Conservation (phyloP, 2,113 vertebrate species). For the Tachysurus fulvidraco region DNA sequence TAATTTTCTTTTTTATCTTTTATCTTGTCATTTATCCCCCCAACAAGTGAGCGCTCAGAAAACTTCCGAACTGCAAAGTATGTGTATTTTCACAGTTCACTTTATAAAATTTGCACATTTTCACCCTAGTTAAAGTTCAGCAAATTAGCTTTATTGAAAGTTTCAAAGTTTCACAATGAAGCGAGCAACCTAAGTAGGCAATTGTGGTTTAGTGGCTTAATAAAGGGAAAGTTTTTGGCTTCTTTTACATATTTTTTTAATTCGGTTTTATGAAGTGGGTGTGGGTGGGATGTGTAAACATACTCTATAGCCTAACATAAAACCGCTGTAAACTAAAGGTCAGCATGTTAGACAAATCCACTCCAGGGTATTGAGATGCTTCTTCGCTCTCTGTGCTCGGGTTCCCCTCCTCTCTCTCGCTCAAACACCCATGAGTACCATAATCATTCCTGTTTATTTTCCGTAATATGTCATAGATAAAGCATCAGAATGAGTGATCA, state of each 20-base stretch:
- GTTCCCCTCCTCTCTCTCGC: slow-evolving; percentile 40
- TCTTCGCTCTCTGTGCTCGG: slow-evolving; percentile 7
- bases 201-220: slow-evolving; percentile 47
- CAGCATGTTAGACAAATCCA: slow-evolving; percentile 25
- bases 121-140: slow-evolving; percentile 33
- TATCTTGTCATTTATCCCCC: slow-evolving; percentile 51
- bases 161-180: slow-evolving; percentile 35
- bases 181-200: slow-evolving; percentile 32
- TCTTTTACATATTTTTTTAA: slow-evolving; percentile 17
- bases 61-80: slow-evolving; percentile 53
- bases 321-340: slow-evolving; percentile 24
- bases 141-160: slow-evolving; percentile 45
- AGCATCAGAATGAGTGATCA: slow-evolving; percentile 83
- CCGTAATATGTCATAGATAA: slow-evolving; percentile 60
- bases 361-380: slow-evolving; percentile 11
- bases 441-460: slow-evolving; percentile 72
- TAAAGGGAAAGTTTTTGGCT: slow-evolving; percentile 18
- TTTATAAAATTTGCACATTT: slow-evolving; percentile 26
- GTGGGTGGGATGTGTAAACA: slow-evolving; percentile 28
- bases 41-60: slow-evolving; percentile 42
- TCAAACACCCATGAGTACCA: slow-evolving; percentile 61
- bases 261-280: slow-evolving; percentile 26
- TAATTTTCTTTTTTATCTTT: slow-evolving; percentile 47
- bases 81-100: slow-evolving; percentile 47
- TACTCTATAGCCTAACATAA: slow-evolving; percentile 10